A percentile compares a stretch with the other conserved stretches of the same genome.
Conservation (phyloP, 2,888 invertebrate species). For the Argynnis bischoffii region DNA sequence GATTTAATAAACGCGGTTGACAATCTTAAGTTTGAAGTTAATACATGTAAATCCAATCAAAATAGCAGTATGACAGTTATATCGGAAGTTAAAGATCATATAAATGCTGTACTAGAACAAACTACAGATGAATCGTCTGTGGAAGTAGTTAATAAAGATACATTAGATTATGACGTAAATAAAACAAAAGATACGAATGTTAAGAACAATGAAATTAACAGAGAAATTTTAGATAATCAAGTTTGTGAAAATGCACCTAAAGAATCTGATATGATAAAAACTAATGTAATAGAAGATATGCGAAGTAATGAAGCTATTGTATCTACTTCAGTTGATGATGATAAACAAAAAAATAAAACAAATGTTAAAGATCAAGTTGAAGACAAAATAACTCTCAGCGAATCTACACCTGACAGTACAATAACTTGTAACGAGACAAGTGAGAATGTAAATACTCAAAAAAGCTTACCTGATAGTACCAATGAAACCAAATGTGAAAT, state of each 20-base stretch:
- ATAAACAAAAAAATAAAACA: conserved; percentile 3
- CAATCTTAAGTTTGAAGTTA: not conserved
- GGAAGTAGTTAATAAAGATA: too few species aligned
- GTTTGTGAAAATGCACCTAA: not conserved
- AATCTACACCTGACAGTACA: conserved; percentile 67
- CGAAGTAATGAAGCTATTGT: conserved; percentile 51
- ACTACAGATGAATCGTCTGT: too few species aligned
- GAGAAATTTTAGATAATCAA: not conserved
- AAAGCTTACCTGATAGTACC: conserved; percentile 58
- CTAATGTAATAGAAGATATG: conserved; percentile 18
- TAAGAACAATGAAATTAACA: not conserved
- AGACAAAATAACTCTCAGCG: conserved; percentile 41
- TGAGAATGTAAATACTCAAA: conserved; percentile 34
- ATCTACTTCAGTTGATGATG: conserved; percentile 54
- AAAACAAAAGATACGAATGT: not conserved
- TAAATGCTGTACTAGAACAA: too few species aligned
- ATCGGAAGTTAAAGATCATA: too few species aligned
- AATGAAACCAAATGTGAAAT: conserved; percentile 56
- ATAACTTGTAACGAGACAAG: conserved; percentile 49
- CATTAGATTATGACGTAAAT: not conserved
- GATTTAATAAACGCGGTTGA: not conserved
- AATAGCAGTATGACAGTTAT: too few species aligned
- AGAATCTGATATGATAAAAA: not conserved
- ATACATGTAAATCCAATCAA: not conserved
- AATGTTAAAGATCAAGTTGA: not conserved